A percentile compares a stretch with the other conserved stretches of the same genome.
Evolutionary conservation across 2,888 invertebrate species (phyloP).

Genomic region (Cloeon dipterum): DNA sequence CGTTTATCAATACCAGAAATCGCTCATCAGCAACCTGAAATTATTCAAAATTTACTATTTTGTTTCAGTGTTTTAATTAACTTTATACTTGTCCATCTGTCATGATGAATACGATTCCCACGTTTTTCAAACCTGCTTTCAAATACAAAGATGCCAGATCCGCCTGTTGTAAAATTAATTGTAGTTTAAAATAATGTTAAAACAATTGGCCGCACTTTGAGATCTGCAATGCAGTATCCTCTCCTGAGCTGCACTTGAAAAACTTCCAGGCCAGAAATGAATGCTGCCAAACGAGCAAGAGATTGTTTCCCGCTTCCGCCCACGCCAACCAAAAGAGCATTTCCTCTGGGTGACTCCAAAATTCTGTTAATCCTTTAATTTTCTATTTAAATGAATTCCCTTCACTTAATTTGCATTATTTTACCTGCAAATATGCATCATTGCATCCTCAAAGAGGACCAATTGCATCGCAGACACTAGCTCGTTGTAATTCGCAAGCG

Average conservation of each 20-base stretch:
- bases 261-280: constrained; percentile 75
- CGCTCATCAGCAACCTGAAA: constrained; percentile 71
- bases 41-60: not conserved
- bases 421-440: constrained; percentile 72
- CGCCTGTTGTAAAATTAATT: constrained; percentile 17
- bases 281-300: constrained; percentile 65
- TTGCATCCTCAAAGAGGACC: constrained; percentile 86
- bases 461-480: constrained; percentile 76
- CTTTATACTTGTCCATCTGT: constrained; percentile 92
- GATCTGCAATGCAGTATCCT: constrained; percentile 61
- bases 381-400: too few species aligned
- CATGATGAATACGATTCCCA: constrained; percentile 72
- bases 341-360: constrained; percentile 74
- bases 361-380: constrained; percentile 81
- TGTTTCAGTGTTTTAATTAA: too few species aligned
- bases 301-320: constrained; percentile 92
- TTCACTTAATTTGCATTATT: too few species aligned
- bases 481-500: constrained; percentile 69
- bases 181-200: too few species aligned
- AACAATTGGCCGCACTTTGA: too few species aligned
- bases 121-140: constrained; percentile 67
- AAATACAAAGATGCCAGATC: constrained; percentile 49
- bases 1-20: constrained; percentile 80
- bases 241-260: constrained; percentile 83
- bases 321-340: constrained; percentile 78